Percentiles rank a stretch among this genome's conserved stretches.
phyloP scores from a whole-genome alignment of 2,888 invertebrate genomes.

The Dicycla oo region DNA sequence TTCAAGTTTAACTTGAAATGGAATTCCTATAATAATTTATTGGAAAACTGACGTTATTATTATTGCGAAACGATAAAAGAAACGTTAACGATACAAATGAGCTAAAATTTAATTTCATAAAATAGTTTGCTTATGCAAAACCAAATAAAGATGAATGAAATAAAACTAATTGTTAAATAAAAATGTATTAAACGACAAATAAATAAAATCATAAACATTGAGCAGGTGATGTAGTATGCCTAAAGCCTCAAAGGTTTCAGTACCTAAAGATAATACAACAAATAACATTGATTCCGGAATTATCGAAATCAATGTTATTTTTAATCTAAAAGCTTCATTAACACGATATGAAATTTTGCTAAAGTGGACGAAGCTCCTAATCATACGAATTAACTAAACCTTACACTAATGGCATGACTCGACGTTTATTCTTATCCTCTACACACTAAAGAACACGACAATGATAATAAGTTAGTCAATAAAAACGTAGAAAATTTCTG shows the following conservation, averaged over 20 bases:
- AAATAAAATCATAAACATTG: slow-evolving; percentile 55
- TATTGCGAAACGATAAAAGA: slow-evolving; percentile 18
- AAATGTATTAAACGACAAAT: slow-evolving; percentile 14
- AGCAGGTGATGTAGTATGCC: slow-evolving; percentile 62
- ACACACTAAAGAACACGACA: slow-evolving; percentile 72
- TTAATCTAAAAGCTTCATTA: slow-evolving; percentile 38
- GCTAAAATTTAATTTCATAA: neutral
- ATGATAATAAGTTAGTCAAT: slow-evolving; percentile 70
- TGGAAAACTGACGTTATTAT: slow-evolving; percentile 7
- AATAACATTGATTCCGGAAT: slow-evolving; percentile 59
- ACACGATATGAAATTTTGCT: slow-evolving; percentile 62
- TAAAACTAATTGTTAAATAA: slow-evolving; percentile 15
- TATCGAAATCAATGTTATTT: slow-evolving; percentile 60
- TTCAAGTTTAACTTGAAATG: slow-evolving; percentile 43
- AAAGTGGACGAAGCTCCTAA: slow-evolving; percentile 59
- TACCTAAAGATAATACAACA: slow-evolving; percentile 54
- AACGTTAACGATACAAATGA: slow-evolving; percentile 1
- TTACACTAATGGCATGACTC: slow-evolving; percentile 89
- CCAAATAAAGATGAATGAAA: slow-evolving; percentile 6
- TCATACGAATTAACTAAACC: slow-evolving; percentile 71
- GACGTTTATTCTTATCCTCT: slow-evolving; percentile 81
- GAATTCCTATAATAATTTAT: slow-evolving; percentile 21
- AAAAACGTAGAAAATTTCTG: slow-evolving; percentile 75
- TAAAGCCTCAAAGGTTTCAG: slow-evolving; percentile 64
- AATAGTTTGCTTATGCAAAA: neutral